Conservation (phyloP, 1,140 invertebrate species). For the Bombus sylvicola region DNA sequence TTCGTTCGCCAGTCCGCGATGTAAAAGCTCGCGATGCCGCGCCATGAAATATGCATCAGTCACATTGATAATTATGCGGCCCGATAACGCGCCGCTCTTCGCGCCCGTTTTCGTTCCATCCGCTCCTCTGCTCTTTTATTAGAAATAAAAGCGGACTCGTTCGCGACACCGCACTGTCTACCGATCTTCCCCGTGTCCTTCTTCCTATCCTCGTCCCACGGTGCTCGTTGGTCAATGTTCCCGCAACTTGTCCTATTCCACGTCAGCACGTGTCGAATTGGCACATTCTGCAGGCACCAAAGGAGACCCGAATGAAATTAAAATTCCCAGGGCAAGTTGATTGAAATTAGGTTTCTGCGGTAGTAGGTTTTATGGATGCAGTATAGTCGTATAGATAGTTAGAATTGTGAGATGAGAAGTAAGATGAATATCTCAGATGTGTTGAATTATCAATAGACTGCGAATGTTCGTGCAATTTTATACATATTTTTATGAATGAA, state of each 20-base stretch:
- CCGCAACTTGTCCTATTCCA: neutral
- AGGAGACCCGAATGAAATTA: neutral
- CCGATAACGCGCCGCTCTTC: conserved; percentile 49
- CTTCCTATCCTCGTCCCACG: too few species aligned
- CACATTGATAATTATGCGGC: conserved; percentile 67
- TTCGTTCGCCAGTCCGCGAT: conserved; percentile 30
- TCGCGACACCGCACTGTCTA: neutral
- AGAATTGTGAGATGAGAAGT: too few species aligned
- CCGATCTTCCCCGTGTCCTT: too few species aligned
- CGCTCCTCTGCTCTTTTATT: conserved; percentile 23
- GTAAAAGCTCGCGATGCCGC: conserved; percentile 57
- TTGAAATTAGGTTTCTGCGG: neutral
- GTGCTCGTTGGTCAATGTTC: too few species aligned
- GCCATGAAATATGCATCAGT: conserved; percentile 67
- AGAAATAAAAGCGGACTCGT: conserved; percentile 40
- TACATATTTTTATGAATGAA: too few species aligned
- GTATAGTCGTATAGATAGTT: too few species aligned
- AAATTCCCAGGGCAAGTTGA: neutral
- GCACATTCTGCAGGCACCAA: neutral
- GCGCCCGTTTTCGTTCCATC: neutral
- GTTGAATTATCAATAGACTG: too few species aligned
- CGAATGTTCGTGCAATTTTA: too few species aligned
- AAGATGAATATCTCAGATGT: too few species aligned
- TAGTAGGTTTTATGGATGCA: too few species aligned
- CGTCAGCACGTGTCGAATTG: neutral